Conservation (phyloP, 2,888 invertebrate genomes). For the Protonemura montana region DNA sequence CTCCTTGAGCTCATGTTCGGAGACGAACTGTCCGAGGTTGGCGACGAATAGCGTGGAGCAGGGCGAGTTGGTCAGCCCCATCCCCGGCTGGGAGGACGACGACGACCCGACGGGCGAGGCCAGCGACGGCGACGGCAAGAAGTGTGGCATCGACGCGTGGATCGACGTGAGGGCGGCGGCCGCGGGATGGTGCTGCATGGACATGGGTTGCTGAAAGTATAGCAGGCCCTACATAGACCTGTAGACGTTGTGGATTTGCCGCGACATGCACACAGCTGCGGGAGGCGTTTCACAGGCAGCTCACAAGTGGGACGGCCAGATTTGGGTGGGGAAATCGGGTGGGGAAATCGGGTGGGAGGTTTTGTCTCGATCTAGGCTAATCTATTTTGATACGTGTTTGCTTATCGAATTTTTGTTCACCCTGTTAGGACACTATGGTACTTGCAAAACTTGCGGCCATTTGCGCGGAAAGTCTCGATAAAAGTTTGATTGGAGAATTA, state of each 20-base stretch:
- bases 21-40: slow-evolving; percentile 96
- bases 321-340: too few relatives aligned
- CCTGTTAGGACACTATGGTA: too few relatives aligned
- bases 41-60: slow-evolving; percentile 99
- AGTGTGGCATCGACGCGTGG: slow-evolving; percentile 58
- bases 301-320: too few relatives aligned
- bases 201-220: slow-evolving; percentile 64
- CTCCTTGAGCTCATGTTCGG: slow-evolving; percentile 98
- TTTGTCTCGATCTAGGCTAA: too few relatives aligned
- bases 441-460: too few relatives aligned
- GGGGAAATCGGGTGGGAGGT: too few relatives aligned
- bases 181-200: slow-evolving; percentile 69
- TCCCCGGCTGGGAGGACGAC: slow-evolving; percentile 73
- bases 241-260: slow-evolving; percentile 14
- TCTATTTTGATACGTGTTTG: too few relatives aligned
- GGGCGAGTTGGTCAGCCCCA: slow-evolving; percentile 74
- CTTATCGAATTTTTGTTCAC: too few relatives aligned
- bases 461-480: too few relatives aligned
- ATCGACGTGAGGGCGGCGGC: slow-evolving; percentile 56
- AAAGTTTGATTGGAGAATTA: too few relatives aligned
- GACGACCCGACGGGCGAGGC: slow-evolving; percentile 78
- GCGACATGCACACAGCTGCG: too few relatives aligned
- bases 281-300: too few relatives aligned
- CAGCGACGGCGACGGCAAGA: slow-evolving; percentile 61
- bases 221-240: slow-evolving; percentile 37